phyloP scores from a whole-genome alignment of 2,888 invertebrate species.

The Apodemia duryi region DNA sequence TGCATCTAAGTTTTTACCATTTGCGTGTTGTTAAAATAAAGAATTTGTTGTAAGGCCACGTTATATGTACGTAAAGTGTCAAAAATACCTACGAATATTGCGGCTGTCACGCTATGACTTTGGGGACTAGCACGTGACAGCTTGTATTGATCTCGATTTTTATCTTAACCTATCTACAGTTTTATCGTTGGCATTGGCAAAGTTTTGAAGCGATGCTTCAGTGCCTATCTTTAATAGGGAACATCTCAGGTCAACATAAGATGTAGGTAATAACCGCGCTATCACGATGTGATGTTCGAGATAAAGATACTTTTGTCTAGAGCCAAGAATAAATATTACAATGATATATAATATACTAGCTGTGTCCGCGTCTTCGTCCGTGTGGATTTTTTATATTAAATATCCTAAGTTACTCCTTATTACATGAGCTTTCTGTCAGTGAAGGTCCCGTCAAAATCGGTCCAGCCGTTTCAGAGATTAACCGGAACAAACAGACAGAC shows the following conservation, averaged over 20 bases:
- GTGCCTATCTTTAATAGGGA: conserved; percentile 26
- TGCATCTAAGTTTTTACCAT: background rate
- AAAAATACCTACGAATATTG: background rate
- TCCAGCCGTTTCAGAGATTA: no score
- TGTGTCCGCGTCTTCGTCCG: no score
- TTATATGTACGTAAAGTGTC: background rate
- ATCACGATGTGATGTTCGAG: conserved; percentile 22
- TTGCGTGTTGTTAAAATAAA: conserved; percentile 9
- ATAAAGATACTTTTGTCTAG: background rate
- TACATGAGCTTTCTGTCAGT: no score
- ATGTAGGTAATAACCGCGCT: conserved; percentile 26
- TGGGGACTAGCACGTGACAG: conserved; percentile 4
- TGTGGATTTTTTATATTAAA: no score
- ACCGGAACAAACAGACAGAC: no score
- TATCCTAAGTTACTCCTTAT: no score
- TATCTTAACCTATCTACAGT: conserved; percentile 2
- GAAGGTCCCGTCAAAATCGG: no score
- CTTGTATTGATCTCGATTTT: conserved; percentile 8
- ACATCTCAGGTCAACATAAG: conserved; percentile 31
- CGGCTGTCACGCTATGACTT: conserved; percentile 2
- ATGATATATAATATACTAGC: no score
- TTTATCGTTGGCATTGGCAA: conserved; percentile 12
- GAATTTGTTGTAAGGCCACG: conserved; percentile 10
- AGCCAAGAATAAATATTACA: background rate
- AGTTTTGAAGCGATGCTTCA: conserved; percentile 18